Percentiles rank a stretch among this genome's conserved stretches.
Evolutionary conservation across 1,140 invertebrate species (phyloP).

Genomic region (Macrostomum lignano): DNA sequence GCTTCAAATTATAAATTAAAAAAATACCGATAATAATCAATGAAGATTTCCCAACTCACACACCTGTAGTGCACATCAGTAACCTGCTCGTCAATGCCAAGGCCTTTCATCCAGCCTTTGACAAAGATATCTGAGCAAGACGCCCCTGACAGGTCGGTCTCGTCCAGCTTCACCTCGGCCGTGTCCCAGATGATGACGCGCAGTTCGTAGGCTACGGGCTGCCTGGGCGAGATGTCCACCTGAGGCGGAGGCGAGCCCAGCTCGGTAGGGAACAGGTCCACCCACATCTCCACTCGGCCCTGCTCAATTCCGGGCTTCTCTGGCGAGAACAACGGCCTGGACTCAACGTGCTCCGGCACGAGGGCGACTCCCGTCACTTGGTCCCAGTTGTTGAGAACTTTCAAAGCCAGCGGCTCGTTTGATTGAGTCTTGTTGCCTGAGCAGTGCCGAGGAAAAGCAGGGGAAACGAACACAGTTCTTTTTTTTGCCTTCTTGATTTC

Average conservation of each 20-base stretch:
- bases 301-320: slow-evolving; percentile 63
- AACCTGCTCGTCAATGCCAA: slow-evolving; percentile 45
- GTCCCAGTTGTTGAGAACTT: slow-evolving; percentile 51
- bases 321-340: slow-evolving; percentile 50
- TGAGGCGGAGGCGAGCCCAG: slow-evolving; percentile 46
- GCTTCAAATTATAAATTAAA: too few relatives aligned
- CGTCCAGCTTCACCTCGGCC: slow-evolving; percentile 59
- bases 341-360: slow-evolving; percentile 60
- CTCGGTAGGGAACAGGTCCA: slow-evolving; percentile 74
- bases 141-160: slow-evolving; percentile 64
- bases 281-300: slow-evolving; percentile 70
- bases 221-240: slow-evolving; percentile 52
- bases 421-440: too few relatives aligned
- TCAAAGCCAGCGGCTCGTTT: slow-evolving; percentile 54
- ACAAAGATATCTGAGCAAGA: slow-evolving; percentile 81
- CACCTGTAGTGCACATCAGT: slow-evolving; percentile 49
- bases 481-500: too few relatives aligned
- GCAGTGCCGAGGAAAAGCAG: too few relatives aligned
- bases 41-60: too few relatives aligned
- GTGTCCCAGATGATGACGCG: slow-evolving; percentile 68
- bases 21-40: too few relatives aligned
- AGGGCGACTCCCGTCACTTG: slow-evolving; percentile 40
- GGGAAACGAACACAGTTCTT: too few relatives aligned
- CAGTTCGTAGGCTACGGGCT: slow-evolving; percentile 56
- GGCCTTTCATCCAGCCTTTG: slow-evolving; percentile 62